Evolutionary conservation across 2,113 vertebrate species (phyloP).

Genomic region (Chaenocephalus aceratus): DNA sequence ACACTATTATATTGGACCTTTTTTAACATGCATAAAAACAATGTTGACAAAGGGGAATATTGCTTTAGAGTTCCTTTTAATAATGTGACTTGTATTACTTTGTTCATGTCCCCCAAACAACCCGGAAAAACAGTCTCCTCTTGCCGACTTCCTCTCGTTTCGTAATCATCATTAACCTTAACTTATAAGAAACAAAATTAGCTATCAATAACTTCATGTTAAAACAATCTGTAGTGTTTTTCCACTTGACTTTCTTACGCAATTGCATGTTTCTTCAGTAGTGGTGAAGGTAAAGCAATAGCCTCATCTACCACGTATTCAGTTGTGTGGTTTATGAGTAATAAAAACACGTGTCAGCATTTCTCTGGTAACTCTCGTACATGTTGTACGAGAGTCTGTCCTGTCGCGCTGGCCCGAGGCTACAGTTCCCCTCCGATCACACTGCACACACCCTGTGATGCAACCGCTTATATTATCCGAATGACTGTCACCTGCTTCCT

Average conservation of each 20-base stretch:
- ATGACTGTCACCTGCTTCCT: constrained; percentile 30
- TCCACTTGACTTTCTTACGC: neutral
- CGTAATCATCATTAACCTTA: neutral
- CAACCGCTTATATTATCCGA: neutral
- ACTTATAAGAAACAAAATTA: constrained; percentile 11
- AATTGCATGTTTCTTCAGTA: neutral
- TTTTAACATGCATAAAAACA: neutral
- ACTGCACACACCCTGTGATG: constrained; percentile 21
- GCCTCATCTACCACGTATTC: neutral
- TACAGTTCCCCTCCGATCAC: neutral
- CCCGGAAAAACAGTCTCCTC: neutral
- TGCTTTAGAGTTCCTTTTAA: neutral
- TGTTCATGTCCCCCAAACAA: neutral
- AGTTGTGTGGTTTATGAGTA: neutral
- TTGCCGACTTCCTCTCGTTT: neutral
- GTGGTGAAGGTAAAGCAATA: neutral
- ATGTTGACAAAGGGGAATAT: neutral
- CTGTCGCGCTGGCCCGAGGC: neutral
- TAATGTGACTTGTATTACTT: neutral
- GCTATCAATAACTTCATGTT: neutral
- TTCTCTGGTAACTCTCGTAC: constrained; percentile 1
- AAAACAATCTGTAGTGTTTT: neutral
- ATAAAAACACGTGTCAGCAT: neutral
- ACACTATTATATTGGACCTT: too few relatives aligned
- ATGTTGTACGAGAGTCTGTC: neutral